These are phyloP conservation scores for Takifugu flavidus DNA, from an alignment of 2,113 vertebrate genomes.

Conservation along the genomic window DNA sequence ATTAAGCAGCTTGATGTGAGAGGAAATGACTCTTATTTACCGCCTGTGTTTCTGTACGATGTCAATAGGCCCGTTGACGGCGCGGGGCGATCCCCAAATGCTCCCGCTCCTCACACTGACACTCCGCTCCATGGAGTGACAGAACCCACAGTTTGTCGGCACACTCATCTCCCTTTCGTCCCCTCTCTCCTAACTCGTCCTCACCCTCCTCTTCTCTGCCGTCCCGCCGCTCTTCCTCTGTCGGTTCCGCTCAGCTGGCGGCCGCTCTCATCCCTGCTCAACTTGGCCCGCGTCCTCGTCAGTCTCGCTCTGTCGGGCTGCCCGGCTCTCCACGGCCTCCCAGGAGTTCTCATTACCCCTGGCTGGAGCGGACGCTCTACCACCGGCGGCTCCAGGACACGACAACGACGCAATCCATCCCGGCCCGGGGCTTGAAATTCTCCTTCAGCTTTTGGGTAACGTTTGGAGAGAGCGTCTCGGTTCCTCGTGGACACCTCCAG, in stretches of 20 bases:
- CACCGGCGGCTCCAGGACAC: conserved; percentile 23
- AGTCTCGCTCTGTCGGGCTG: conserved; percentile 43
- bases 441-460: neutral
- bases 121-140: conserved; percentile 59
- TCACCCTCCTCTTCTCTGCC: conserved; percentile 53
- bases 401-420: conserved; percentile 20
- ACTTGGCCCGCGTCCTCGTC: conserved; percentile 36
- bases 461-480: conserved; percentile 2
- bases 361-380: conserved; percentile 29
- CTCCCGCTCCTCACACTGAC: conserved; percentile 62
- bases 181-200: conserved; percentile 30
- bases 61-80: conserved; percentile 80
- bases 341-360: conserved; percentile 55
- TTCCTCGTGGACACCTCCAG: neutral
- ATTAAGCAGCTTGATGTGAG: conserved; percentile 7
- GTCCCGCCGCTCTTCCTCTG: conserved; percentile 43
- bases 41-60: conserved; percentile 77
- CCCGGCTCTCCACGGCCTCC: conserved; percentile 44
- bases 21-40: conserved; percentile 66
- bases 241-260: conserved; percentile 53
- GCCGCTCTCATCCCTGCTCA: conserved; percentile 45
- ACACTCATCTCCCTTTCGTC: conserved; percentile 70
- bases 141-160: conserved; percentile 69
- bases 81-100: conserved; percentile 73
- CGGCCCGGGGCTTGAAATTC: conserved; percentile 1